Conservation (phyloP, 2,888 invertebrate genomes). For the Eupithecia abbreviata region DNA sequence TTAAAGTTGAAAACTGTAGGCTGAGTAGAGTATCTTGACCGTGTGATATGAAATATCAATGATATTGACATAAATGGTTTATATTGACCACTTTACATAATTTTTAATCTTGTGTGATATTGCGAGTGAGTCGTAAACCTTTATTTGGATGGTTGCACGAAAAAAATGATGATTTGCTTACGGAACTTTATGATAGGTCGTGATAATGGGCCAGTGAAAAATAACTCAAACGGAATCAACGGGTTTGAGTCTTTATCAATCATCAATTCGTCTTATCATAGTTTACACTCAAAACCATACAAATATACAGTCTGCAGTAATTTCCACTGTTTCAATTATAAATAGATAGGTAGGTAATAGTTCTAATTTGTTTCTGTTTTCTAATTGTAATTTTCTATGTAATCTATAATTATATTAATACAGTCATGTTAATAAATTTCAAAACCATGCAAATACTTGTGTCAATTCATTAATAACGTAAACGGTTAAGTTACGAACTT, state of each 20-base stretch:
- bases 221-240: background rate
- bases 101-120: constrained; percentile 21
- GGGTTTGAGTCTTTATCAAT: background rate
- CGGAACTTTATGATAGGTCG: background rate
- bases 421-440: too few species aligned
- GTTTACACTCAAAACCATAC: too few species aligned
- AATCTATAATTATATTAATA: too few species aligned
- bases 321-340: too few species aligned
- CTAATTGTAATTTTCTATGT: too few species aligned
- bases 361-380: too few species aligned
- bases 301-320: too few species aligned
- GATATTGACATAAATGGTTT: constrained; percentile 29
- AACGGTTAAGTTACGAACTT: too few species aligned
- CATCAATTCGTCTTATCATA: too few species aligned
- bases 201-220: background rate
- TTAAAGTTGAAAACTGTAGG: constrained; percentile 18
- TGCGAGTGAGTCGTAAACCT: constrained; percentile 11
- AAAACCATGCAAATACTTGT: too few species aligned
- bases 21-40: constrained; percentile 16
- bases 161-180: background rate
- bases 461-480: too few species aligned
- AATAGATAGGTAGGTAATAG: too few species aligned
- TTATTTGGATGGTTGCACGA: constrained; percentile 1
- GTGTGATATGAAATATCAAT: constrained; percentile 22
- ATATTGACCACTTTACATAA: constrained; percentile 25